Conservation (phyloP, 2,113 vertebrate species). For the Callionymus lyra region DNA sequence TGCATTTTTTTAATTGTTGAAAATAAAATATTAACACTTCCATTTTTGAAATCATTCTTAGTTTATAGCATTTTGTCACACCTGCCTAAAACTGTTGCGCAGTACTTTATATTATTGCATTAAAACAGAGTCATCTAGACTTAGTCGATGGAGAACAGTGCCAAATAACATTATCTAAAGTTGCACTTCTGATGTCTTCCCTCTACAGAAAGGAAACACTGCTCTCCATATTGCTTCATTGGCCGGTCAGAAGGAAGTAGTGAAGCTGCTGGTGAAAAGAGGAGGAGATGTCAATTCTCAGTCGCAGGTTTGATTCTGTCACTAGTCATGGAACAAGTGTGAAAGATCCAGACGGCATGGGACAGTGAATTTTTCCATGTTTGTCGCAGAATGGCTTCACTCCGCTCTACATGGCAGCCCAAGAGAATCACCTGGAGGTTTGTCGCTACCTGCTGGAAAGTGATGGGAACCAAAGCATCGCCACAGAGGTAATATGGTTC, state of each 20-base stretch:
- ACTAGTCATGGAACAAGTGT: background rate
- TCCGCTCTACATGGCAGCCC: slow-evolving; percentile 96
- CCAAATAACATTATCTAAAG: too few species aligned
- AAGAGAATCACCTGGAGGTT: slow-evolving; percentile 94
- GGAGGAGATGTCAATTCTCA: slow-evolving; percentile 89
- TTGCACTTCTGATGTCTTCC: background rate
- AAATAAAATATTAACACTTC: too few species aligned
- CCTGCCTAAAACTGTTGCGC: too few species aligned
- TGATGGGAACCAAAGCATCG: slow-evolving; percentile 95
- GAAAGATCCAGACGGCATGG: background rate
- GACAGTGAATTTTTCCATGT: background rate
- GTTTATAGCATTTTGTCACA: too few species aligned
- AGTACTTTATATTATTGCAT: too few species aligned
- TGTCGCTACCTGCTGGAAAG: slow-evolving; percentile 92
- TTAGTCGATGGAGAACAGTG: too few species aligned
- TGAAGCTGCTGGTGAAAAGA: slow-evolving; percentile 84
- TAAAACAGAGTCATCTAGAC: too few species aligned
- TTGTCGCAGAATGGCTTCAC: slow-evolving; percentile 89
- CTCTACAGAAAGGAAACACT: slow-evolving; percentile 91
- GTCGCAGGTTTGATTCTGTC: slow-evolving; percentile 91
- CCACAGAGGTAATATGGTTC: slow-evolving; percentile 78
- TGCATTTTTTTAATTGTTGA: too few species aligned
- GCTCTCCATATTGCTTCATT: slow-evolving; percentile 92
- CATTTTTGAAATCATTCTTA: too few species aligned
- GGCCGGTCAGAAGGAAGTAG: slow-evolving; percentile 89